Evolutionary conservation across 2,113 vertebrate species (phyloP).

Genomic region (Amblyornis subalaris): DNA sequence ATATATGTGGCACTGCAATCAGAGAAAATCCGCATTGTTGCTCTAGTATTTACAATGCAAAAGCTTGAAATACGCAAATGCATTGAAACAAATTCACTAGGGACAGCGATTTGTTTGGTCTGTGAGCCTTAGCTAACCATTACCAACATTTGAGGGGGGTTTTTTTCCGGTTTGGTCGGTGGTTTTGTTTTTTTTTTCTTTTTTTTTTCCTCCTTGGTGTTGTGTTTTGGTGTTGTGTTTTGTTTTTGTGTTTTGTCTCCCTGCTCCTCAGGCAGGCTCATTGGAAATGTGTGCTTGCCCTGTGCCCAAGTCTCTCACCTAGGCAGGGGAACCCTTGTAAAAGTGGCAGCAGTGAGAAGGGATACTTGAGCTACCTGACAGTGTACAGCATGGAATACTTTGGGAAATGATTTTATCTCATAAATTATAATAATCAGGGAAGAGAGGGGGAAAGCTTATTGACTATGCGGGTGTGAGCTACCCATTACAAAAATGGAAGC

Average conservation of each 20-base stretch:
- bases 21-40: constrained; percentile 37
- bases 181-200: neutral
- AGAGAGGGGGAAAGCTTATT: neutral
- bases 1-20: constrained; percentile 3
- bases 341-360: neutral
- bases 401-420: neutral
- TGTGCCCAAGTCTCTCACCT: neutral
- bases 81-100: constrained; percentile 35
- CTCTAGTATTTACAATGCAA: constrained; percentile 6
- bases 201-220: neutral
- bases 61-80: constrained; percentile 30
- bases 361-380: neutral
- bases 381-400: neutral
- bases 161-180: neutral
- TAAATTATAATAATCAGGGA: constrained; percentile 13
- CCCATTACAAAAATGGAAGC: neutral
- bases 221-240: neutral
- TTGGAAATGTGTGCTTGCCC: neutral
- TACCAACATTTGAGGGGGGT: neutral
- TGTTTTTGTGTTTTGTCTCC: neutral
- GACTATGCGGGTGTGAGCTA: neutral
- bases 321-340: neutral
- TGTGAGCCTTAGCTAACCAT: constrained; percentile 6
- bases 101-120: neutral
- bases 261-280: neutral